phyloP scores from a whole-genome alignment of 2,888 invertebrate species.

The Pollenia griseotomentosa region DNA sequence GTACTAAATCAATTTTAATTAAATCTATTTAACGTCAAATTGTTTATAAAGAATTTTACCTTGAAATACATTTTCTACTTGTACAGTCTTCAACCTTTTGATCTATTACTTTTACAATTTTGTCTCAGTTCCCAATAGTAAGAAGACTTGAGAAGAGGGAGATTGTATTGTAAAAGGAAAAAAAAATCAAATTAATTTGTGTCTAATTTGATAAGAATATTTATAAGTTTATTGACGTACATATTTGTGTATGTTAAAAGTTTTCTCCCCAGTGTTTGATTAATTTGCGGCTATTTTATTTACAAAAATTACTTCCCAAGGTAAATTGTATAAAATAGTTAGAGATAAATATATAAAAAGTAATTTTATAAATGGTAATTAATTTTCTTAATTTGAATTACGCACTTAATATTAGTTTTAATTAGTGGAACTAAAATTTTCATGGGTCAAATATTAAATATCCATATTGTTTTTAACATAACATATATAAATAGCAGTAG shows the following conservation, averaged over 20 bases:
- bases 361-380: too few relatives aligned
- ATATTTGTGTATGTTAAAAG: background rate
- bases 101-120: background rate
- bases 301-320: background rate
- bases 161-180: background rate
- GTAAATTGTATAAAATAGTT: background rate
- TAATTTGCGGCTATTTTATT: background rate
- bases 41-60: conserved; percentile 19
- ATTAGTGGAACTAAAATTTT: too few relatives aligned
- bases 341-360: too few relatives aligned
- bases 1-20: conserved; percentile 74
- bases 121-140: background rate
- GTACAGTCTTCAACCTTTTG: background rate
- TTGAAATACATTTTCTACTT: background rate
- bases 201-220: conserved; percentile 12
- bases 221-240: background rate
- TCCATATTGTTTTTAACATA: too few relatives aligned
- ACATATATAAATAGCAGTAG: too few relatives aligned
- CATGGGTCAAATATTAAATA: too few relatives aligned
- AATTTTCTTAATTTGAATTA: too few relatives aligned
- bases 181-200: conserved; percentile 4
- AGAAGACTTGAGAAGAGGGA: background rate
- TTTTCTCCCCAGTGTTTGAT: background rate
- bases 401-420: too few relatives aligned
- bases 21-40: conserved; percentile 64